Evolutionary conservation across 2,797 vertebrate genomes (phyloP), one percentile per base, ranked within the genome.

Genomic region (Parambassis ranga): DNA sequence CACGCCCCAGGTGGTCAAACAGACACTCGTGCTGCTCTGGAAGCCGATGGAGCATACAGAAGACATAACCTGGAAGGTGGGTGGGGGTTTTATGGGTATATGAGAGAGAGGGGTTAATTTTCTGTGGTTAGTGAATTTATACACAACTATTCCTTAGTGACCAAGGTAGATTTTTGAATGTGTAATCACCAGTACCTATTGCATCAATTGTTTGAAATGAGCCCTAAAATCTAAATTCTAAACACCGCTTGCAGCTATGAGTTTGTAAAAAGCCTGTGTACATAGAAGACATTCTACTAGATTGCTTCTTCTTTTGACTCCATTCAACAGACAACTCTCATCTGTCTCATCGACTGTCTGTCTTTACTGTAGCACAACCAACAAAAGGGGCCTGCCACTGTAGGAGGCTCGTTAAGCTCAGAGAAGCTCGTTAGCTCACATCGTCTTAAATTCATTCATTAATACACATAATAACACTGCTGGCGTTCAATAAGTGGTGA

Each of bases 21-120:
- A 93, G 93, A 88, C 96, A 98, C 80, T 95, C 94, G 0, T 98
- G 96, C 62, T 97, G 96, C 89, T 98, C 96, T 0, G 96, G 96
- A 71, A 98, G 95, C 80, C 96, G 95, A 59, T 98, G 96, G 67
- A 96, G 91, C 95, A 97, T 97, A 78, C 96, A 98, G 93, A 98
- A 98, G 71, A 97, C 93, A 1, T 95, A 94, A 84, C 95, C 96
- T 97, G 71, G 14, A 50, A 30, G 27, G n/a, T 0, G 24, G 41
- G 41, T 3, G 22, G 10, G 10, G 22, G 28, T 46, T 47, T 30
- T 19, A 3, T 38, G 28, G 35, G 16, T n/a, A 31, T 0, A 51
- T 48, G 15, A 77, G 27, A 63, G n/a, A 49, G 6, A 52, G 2
- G 0, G 8, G 30, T 74, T 33, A 32, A 10, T 60, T 11, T 19